Percentiles rank a stretch among this genome's conserved stretches.
These are phyloP conservation scores for Caenorhabditis elegans DNA, from an alignment of 1,140 invertebrate species.

Conservation along the genomic window DNA sequence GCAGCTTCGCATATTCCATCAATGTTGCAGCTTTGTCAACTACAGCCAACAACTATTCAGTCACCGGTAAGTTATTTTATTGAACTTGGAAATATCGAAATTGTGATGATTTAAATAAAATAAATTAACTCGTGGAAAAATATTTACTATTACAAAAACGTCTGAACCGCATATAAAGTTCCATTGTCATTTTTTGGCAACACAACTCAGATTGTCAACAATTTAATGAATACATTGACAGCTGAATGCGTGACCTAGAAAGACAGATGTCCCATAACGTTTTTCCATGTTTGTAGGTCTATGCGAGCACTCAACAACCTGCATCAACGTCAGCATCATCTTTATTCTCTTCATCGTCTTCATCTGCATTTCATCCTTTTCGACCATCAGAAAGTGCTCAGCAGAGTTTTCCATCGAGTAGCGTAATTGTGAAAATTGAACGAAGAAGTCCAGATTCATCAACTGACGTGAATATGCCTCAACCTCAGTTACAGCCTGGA, in stretches of 20 bases:
- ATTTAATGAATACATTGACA: neutral
- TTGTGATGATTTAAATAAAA: no score
- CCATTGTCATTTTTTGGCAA: no score
- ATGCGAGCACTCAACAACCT: constrained; percentile 25
- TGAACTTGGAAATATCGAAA: no score
- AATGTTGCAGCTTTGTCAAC: constrained; percentile 1
- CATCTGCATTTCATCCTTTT: constrained; percentile 48
- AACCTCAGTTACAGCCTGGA: constrained; percentile 33
- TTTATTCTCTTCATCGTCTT: constrained; percentile 18
- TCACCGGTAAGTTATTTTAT: neutral
- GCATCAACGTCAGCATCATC: constrained; percentile 1
- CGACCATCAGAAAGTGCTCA: constrained; percentile 11
- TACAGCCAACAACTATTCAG: neutral
- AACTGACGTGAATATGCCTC: neutral
- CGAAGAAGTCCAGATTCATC: constrained; percentile 45
- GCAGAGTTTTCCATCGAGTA: neutral
- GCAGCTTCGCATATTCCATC: neutral
- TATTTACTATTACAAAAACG: no score
- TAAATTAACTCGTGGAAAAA: no score
- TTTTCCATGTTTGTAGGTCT: neutral
- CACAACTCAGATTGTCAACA: no score
- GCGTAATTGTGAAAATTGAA: constrained; percentile 40
- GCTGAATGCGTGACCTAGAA: constrained; percentile 23
- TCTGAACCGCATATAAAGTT: no score
- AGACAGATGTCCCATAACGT: constrained; percentile 31